Evolutionary conservation across 2,888 invertebrate genomes (phyloP), one percentile per base, ranked within the genome.

Genomic region (Notocelia uddmanniana): DNA sequence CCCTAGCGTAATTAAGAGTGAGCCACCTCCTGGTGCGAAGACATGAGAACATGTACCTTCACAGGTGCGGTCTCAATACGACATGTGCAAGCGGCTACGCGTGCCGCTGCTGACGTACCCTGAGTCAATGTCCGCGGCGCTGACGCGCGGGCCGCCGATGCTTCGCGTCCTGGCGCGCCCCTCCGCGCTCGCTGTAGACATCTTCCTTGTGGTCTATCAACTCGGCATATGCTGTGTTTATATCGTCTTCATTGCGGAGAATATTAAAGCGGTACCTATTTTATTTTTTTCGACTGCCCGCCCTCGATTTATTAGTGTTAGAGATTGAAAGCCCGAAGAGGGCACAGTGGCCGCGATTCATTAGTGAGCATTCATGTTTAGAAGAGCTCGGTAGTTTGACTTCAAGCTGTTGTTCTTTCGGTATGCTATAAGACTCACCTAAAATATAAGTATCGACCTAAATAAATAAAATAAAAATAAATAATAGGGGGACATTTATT

Each of bases 191-290:
- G 89, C 95, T 59, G 95, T 96, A 52, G 96, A 96, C 84, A 89
- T 95, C 60, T 96, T 96, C 87, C 94, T 96, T 75, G 95, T 97
- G 78, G 94, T 97, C 64, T 98, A 98, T 82, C 98, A 98, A 91
- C 94, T 98, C 77, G 99, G 99, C 69, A 97, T 98, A 77, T 99
- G 99, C 88, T 98, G 98, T 89, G 98, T 99, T 19, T 99, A 99
- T 88, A 96, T 98, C 50, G 97, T 99, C 0, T 99, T 99, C 88
- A 97, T 99, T 70, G 96, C 98, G 0, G 95, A 95, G 66, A 98
- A 98, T 84, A 92, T 98, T 8, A 95, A 97, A 85, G 94, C 95
- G 85, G 96, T 97, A n/a, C n/a, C n/a, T n/a, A 23, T 55, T 68
- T 59, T 6, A 1, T n/a, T 13, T 34, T 19, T 13, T 23, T 21